These are phyloP conservation scores for Leucania comma DNA, from an alignment of 2,888 invertebrate genomes.

Conservation along the genomic window DNA sequence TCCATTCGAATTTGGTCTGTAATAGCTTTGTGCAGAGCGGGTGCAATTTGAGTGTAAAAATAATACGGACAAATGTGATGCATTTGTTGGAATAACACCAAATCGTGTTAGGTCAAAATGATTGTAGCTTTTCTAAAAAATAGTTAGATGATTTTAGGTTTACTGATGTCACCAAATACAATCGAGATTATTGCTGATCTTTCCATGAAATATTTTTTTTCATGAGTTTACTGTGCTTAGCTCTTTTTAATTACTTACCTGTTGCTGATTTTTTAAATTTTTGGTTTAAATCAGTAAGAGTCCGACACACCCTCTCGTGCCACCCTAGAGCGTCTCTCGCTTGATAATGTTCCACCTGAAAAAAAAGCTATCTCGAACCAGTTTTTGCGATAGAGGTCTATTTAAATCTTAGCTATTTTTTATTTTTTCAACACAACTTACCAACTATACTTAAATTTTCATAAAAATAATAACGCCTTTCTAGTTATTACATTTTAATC, in stretches of 20 bases:
- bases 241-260: too few relatives aligned
- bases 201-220: neutral
- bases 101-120: slow-evolving; percentile 72
- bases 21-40: slow-evolving; percentile 68
- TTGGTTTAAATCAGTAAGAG: too few relatives aligned
- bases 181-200: neutral
- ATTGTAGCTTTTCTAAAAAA: slow-evolving; percentile 50
- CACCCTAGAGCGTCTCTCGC: too few relatives aligned
- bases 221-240: neutral
- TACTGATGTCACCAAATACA: neutral
- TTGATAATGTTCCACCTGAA: too few relatives aligned
- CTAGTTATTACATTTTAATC: slow-evolving; percentile 54
- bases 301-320: too few relatives aligned
- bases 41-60: slow-evolving; percentile 84
- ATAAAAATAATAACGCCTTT: slow-evolving; percentile 22
- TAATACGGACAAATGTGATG: slow-evolving; percentile 83
- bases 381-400: too few relatives aligned
- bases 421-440: neutral
- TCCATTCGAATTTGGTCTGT: slow-evolving; percentile 55
- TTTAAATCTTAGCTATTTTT: too few relatives aligned
- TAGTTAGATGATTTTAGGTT: slow-evolving; percentile 19
- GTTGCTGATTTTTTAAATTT: too few relatives aligned
- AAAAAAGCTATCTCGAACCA: too few relatives aligned
- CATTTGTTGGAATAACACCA: slow-evolving; percentile 84
- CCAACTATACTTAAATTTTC: neutral